These are phyloP conservation scores for Anagrus nilaparvatae DNA, from an alignment of 1,140 invertebrate species.

Conservation along the genomic window DNA sequence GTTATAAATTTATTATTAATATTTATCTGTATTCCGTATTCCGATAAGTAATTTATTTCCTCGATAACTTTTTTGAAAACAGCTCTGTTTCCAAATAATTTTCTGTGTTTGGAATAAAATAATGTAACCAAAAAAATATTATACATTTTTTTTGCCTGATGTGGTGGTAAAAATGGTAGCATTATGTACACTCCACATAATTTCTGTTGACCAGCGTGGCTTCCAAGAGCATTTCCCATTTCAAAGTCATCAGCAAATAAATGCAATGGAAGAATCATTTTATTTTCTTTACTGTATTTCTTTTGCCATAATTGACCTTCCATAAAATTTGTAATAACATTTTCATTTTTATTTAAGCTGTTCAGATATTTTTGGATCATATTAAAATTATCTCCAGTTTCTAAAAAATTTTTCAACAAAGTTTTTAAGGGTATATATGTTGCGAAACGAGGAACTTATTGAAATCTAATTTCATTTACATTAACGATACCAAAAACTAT, in stretches of 20 bases:
- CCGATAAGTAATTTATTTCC: conserved; percentile 13
- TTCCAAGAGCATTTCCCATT: conserved; percentile 10
- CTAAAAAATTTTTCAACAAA: conserved; percentile 6
- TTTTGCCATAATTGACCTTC: conserved; percentile 9
- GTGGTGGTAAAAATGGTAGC: conserved; percentile 8
- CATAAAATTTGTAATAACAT: conserved; percentile 10
- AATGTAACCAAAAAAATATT: conserved; percentile 12
- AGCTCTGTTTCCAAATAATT: conserved; percentile 1
- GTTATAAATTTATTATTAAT: conserved; percentile 8
- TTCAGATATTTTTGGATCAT: conserved; percentile 8
- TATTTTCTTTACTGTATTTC: too few relatives aligned
- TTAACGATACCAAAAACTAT: too few relatives aligned
- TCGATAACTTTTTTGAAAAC: conserved; percentile 14
- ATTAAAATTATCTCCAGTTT: background rate
- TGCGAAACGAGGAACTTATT: too few relatives aligned
- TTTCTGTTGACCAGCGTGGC: conserved; percentile 12
- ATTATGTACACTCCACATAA: conserved; percentile 10
- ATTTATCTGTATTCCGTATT: conserved; percentile 8
- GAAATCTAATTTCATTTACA: too few relatives aligned
- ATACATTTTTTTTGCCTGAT: conserved; percentile 2
- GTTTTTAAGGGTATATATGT: conserved; percentile 1
- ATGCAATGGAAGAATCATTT: conserved; percentile 8
- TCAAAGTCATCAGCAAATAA: conserved; percentile 12
- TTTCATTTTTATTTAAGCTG: background rate
- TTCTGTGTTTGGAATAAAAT: conserved; percentile 6